Base-by-base conservation (phyloP, 2,797 vertebrate species). In the Rhinogobio ventralis region DNA sequence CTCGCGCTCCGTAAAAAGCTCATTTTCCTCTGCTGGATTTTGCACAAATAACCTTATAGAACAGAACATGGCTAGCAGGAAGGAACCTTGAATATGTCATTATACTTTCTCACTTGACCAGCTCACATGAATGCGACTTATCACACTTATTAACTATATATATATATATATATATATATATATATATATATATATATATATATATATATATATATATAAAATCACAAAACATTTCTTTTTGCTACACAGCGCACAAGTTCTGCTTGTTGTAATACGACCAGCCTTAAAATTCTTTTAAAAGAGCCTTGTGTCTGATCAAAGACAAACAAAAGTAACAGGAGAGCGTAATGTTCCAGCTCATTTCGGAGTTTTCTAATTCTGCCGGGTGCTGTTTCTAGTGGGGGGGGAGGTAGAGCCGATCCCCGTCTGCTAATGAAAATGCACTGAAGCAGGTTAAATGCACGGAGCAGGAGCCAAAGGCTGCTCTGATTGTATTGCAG, bases 401-500 rank as follows among this genome's bases (percentile, higher is more conserved):
- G 76, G 83, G 83, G 73, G 82, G 75, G 72, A 72, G 78, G 79
- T 53, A 30, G 81, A 79, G 86, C 86, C 72, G 81, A 90, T 86
- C 81, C 80, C 55, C 72, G 78, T 83, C 88, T 84, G 85, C 88
- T 90, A 90, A 92, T 92, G 90, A 89, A 91, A 90, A 90, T 82
- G 84, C 91, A 91, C 86, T 89, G 90, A 89, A 89, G 89, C 90
- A 84, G 89, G 85, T 83, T 91, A 91, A 93, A 91, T 87, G 88
- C 89, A 89, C 72, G 84, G 83, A 79, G 88, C 85, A 81, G 83
- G 83, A 87, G 88, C 89, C 83, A 85, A 90, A 89, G 88, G 86
- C 86, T 88, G 84, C 87, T 88, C 83, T 87, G 86, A 90, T 90
- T 91, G 88, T 86, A 84, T 89, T 88, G 88, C 83, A 83, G 85